Base-by-base conservation (phyloP, 35 echinoderm and acorn worm genomes). In the Strongylocentrotus purpuratus region DNA sequence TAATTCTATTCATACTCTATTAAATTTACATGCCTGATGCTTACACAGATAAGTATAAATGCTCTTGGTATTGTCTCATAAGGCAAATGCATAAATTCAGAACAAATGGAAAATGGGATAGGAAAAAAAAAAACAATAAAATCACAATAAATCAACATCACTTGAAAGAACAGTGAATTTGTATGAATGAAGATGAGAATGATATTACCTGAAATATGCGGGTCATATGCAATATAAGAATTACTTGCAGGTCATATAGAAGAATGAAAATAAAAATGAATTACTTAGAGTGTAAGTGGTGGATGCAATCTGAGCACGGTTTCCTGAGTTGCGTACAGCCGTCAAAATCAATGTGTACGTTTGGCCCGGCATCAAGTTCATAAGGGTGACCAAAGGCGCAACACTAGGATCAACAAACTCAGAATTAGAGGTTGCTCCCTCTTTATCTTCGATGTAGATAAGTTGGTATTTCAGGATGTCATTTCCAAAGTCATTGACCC, bases 241-340 rank as follows among this genome's bases (percentile, higher is more conserved):
- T 41, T 41, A 41, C 35, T 41, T 41, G 35, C 35, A 41, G 35
- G 35, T 41, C 35, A 41, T 41, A 41, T 41, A 41, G 35, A 41
- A 41, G 35, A 41, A 41, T 41, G 35, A 41, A 41, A 48, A 87
- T 35, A 4, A 89, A 33, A 61, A 33, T 7, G 3, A 96, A 86
- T 94, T 92, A 96, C 93, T 91, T 18, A 96, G 96, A 45, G 93
- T 94, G 32, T 94, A 94, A 0, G 96, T 78, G n/a, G 85, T 89
- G 18, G 86, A 59, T 32, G 28, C 96, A 15, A 94, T 18, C 45
- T 35, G 85, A 41, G 28, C 33, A 11, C 48, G 47, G 35, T 41
- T 85, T 33, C 96, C 96, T 33, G 46, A 86, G 41, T 20, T 86
- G 8, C 35, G 10, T 2, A 96, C 59, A 25, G 86, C 93, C 22